Base-by-base conservation (phyloP, 2,888 invertebrate species). In the Apamea sordens region DNA sequence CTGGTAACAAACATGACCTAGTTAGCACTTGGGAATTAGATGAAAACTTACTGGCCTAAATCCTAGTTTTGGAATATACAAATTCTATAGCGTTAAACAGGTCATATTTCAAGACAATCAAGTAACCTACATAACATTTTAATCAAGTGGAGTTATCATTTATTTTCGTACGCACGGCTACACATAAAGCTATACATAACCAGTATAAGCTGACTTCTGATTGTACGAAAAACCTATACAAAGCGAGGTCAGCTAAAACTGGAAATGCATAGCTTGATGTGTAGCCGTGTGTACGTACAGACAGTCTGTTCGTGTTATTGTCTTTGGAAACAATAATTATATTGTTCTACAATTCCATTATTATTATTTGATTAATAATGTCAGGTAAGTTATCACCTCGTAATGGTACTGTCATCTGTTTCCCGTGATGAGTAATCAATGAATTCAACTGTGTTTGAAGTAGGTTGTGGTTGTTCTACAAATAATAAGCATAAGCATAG, bases 321-420 rank as follows among this genome's bases (percentile, higher is more conserved):
- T 85, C 72, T 85, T 80, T 21, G 59, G 5, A 44, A 64, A 85
- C 68, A 82, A 73, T 80, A 63, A 78, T 18, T 50, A 15, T 64
- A 85, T 80, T 82, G 68, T 73, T 63, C 56, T 50, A 84, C 41
- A 44, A 64, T 50, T 69, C 36, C 65, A 68, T 80, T 72, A 63
- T 63, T 77, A 53, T 53, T 78, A 71, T 67, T 71, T 53, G 15
- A 80, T 69, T 44, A 36, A 63, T 64, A 63, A 80, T 63, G 50
- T 44, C 72, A 59, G n/a, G 32, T 69, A 71, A 67, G 73, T 79
- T 67, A 85, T 59, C 56, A 72, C 59, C 72, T 53, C 15, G 36
- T 28, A 56, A 41, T n/a, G 41, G 41, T 56, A 36, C 24, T 32
- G 7, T 56, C 15, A 18, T 44, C 36, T 47, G 24, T 44, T 67